A percentile compares a stretch with the other conserved stretches of the same genome.
Evolutionary conservation across 2,797 vertebrate species (phyloP).

Genomic region (Poeciliopsis paucimaculata): DNA sequence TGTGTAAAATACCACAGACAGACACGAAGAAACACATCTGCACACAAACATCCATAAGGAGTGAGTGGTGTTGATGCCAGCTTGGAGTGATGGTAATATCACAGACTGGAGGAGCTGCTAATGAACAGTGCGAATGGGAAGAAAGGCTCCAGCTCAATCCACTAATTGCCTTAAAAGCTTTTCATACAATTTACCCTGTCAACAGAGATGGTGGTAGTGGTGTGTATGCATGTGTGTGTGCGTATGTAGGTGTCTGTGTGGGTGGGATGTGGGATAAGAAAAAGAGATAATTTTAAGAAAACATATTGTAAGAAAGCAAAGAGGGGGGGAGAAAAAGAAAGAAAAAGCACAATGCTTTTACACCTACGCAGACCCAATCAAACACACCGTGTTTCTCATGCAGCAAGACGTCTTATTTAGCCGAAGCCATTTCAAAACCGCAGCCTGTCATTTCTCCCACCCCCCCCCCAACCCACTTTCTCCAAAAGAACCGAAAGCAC

Average conservation of each 20-base stretch:
- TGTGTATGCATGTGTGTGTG: slow-evolving; percentile 36
- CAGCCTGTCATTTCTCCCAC: slow-evolving; percentile 43
- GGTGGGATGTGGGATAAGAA: slow-evolving; percentile 59
- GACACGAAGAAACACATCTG: slow-evolving; percentile 37
- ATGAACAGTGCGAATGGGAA: slow-evolving; percentile 83
- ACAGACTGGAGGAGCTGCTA: slow-evolving; percentile 82
- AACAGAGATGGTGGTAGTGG: slow-evolving; percentile 74
- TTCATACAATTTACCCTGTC: slow-evolving; percentile 83
- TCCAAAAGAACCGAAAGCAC: slow-evolving; percentile 26
- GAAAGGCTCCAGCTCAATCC: slow-evolving; percentile 82
- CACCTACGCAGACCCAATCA: slow-evolving; percentile 67
- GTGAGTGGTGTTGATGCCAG: slow-evolving; percentile 75
- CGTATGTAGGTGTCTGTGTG: slow-evolving; percentile 54
- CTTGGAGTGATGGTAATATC: slow-evolving; percentile 81
- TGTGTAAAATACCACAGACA: slow-evolving; percentile 63
- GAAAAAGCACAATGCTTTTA: slow-evolving; percentile 67
- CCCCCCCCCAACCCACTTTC: slow-evolving; percentile 3
- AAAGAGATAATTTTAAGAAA: slow-evolving; percentile 74
- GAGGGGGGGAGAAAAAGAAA: slow-evolving; percentile 14
- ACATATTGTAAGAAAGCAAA: slow-evolving; percentile 68
- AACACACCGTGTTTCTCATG: slow-evolving; percentile 47
- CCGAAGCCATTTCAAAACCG: slow-evolving; percentile 45
- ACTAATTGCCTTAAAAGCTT: slow-evolving; percentile 86
- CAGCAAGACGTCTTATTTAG: slow-evolving; percentile 51
- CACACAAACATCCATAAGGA: slow-evolving; percentile 49